phyloP scores from a whole-genome alignment of 2,797 vertebrate genomes.

The Graptemys geographica region DNA sequence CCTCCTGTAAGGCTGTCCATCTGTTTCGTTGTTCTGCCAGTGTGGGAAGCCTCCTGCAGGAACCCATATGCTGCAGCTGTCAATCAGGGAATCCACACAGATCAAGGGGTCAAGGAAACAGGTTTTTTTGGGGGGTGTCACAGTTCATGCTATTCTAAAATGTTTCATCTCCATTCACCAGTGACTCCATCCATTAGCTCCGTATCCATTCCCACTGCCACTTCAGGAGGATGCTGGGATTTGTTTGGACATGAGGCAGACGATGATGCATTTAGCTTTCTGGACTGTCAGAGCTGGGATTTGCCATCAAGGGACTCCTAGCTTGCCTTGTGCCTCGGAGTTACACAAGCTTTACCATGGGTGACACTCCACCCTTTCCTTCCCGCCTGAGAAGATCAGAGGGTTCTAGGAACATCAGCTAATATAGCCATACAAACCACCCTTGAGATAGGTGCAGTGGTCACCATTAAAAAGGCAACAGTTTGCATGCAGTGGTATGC shows the following conservation, averaged over 20 bases:
- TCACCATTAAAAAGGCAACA: background rate
- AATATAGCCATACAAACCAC: background rate
- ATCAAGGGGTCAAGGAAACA: background rate
- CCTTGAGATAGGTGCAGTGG: background rate
- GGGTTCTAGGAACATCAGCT: background rate
- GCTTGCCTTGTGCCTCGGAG: background rate
- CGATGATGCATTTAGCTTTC: background rate
- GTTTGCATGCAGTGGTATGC: background rate
- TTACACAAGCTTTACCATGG: background rate
- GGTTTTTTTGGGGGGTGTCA: background rate
- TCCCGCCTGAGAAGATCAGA: background rate
- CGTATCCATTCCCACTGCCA: background rate
- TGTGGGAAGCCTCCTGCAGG: background rate
- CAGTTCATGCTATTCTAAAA: background rate
- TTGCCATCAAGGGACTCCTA: background rate
- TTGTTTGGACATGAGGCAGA: background rate
- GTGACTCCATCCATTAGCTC: background rate
- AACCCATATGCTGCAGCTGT: background rate
- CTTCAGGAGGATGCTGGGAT: background rate
- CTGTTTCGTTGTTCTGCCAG: background rate
- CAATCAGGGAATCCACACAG: background rate
- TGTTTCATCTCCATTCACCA: background rate
- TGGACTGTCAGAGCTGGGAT: background rate
- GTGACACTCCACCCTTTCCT: background rate
- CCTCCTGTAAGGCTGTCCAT: slow-evolving; percentile 38